Base-by-base conservation (phyloP, 2,113 vertebrate genomes). In the Plecotus auritus region DNA sequence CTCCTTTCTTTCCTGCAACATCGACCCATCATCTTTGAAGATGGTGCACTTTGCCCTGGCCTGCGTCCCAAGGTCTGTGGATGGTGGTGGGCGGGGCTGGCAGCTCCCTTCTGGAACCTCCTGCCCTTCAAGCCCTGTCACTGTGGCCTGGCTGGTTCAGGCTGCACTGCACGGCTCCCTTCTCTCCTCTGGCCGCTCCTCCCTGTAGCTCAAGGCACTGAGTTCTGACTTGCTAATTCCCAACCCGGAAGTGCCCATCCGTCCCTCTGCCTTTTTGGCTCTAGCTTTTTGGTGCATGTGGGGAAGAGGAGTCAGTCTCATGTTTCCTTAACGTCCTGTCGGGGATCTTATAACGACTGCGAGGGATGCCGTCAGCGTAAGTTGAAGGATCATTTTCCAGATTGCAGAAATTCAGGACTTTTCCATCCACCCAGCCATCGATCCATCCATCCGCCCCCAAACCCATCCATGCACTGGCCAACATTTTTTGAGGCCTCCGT, bases 81-180 rank as follows among this genome's bases (percentile, higher is more conserved):
- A 7, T 40, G 49, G 30, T 0, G 14, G 74, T 23, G 32, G 54
- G 35, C 18, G 42, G 90, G 18, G 30, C 8, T 2, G 28, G n/a
- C 74, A 32, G 23, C 59, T 93, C 18, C 26, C 30, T 51, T 74
- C 42, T 64, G 70, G 85, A 74, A 3, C 42, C 42, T 67, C 7
- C 13, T 11, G 0, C 18, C 49, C 28, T 6, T 17, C 6, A 20
- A 64, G 37, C 32, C 37, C 47, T 9, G 40, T 26, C 66, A 8
- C 16, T 2, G 1, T 7, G 72, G 23, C 18, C 28, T 6, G 17
- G 56, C 16, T 37, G 73, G 23, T 42, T 67, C 5, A 12, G 30
- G 35, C 40, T 20, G 4, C 30, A 12, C 16, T 9, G 82, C 9
- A 0, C 0, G 4, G 32, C 45, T n/a, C 56, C 47, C 40, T 74